Base-by-base conservation (phyloP, 2,888 invertebrate species). In the Metallyticus violacea region DNA sequence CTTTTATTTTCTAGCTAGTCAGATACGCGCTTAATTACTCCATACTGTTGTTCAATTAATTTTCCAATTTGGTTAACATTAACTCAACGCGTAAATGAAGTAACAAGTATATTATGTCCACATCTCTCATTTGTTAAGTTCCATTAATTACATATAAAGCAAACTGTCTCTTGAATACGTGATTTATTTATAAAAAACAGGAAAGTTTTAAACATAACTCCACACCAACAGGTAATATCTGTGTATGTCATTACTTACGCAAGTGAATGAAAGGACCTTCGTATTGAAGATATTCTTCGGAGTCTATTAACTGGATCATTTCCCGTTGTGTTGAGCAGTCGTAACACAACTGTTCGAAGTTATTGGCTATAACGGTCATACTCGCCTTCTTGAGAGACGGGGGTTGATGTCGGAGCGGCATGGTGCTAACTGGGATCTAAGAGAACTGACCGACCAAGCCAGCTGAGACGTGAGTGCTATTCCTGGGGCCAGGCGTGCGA, bases 311-410 rank as follows among this genome's bases (percentile, higher is more conserved):
- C 4, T 85, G 81, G 4, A 87, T 86, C 89, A 90, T 90, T 86
- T 89, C 86, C 85, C 85, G 86, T 4, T 88, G 30, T 22, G 88
- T 84, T 9, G 85, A 82, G 15, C 89, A 81, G 9, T 76, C 89
- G 87, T 90, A 90, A 86, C 90, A 90, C 7, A 90, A 88, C 40
- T 87, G 83, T 84, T 90, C 90, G 89, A 90, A 90, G 86, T 90
- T 88, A 9, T 87, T 86, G n/a, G 88, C 88, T n/a, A 90, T 88
- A 78, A 81, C 87, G 27, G 85, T 30, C 87, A 90, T 88, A n/a
- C 88, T 77, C 6, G 87, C 85, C 85, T 87, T 89, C 81, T 87
- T 85, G 30, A 89, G 85, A 22, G 88, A 84, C 28, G 82, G 78
- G 7, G 89, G 89, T 81, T 89, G 86, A 77, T 89, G 88, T 85